Conservation (phyloP, 2,797 vertebrate genomes). For the Kryptolebias ocellatus region DNA sequence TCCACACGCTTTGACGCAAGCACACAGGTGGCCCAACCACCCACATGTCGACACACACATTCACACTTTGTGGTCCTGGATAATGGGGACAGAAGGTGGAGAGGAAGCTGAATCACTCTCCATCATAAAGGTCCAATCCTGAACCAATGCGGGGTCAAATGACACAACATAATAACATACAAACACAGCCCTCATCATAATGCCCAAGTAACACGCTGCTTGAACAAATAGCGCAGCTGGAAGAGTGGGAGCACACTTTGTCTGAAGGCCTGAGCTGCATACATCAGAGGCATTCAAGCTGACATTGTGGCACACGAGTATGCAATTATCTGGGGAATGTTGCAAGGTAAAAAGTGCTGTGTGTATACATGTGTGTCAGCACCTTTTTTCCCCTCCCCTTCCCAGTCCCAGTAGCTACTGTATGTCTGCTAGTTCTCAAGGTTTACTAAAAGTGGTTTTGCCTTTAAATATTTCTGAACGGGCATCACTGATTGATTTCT, state of each 20-base stretch:
- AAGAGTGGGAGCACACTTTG: constrained; percentile 72
- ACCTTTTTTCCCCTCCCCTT: constrained; percentile 1
- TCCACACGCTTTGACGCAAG: constrained; percentile 5
- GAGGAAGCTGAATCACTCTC: constrained; percentile 58
- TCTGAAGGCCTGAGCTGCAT: constrained; percentile 68
- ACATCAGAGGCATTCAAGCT: constrained; percentile 64
- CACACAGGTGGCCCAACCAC: constrained; percentile 4
- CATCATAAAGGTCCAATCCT: constrained; percentile 35
- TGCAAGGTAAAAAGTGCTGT: constrained; percentile 29
- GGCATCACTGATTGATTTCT: background rate
- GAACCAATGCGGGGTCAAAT: constrained; percentile 46
- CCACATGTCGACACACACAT: background rate
- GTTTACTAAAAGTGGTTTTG: constrained; percentile 1
- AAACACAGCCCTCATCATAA: constrained; percentile 66
- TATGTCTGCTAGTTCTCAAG: constrained; percentile 22
- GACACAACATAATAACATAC: constrained; percentile 39
- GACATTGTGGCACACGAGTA: constrained; percentile 52
- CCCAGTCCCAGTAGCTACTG: background rate
- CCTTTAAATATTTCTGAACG: constrained; percentile 3
- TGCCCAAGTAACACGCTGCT: constrained; percentile 65
- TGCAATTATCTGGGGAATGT: constrained; percentile 57
- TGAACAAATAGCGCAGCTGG: constrained; percentile 72
- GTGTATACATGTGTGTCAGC: constrained; percentile 1
- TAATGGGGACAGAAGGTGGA: constrained; percentile 53
- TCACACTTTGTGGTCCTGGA: constrained; percentile 27